These are phyloP conservation scores for Hystrix brachyura DNA, from an alignment of 2,113 vertebrate genomes.

Conservation along the genomic window DNA sequence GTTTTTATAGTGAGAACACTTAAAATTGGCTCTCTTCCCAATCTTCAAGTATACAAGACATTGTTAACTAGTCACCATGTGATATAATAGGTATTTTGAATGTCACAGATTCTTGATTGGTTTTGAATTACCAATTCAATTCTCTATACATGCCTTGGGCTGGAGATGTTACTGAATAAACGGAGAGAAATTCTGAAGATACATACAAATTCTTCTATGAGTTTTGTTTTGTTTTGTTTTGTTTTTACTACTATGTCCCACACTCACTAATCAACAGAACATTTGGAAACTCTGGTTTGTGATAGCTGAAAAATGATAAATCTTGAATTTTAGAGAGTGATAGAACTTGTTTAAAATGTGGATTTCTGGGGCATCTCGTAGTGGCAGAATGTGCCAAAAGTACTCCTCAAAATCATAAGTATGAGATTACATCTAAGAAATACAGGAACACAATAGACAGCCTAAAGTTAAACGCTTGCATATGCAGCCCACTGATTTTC, in stretches of 20 bases:
- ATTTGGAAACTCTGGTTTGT: conserved; percentile 28
- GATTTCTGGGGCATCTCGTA: neutral
- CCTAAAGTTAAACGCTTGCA: neutral
- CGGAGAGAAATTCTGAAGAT: neutral
- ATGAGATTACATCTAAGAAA: neutral
- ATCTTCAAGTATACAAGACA: neutral
- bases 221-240: neutral
- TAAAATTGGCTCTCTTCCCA: neutral
- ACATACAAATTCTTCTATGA: neutral
- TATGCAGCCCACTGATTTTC: too few species aligned
- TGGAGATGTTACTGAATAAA: neutral
- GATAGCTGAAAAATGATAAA: conserved; percentile 9
- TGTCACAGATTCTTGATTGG: neutral
- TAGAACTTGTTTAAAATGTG: conserved; percentile 1
- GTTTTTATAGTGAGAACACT: neutral
- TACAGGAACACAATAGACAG: neutral
- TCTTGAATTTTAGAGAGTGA: conserved; percentile 22
- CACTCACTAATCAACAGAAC: neutral
- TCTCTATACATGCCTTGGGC: neutral
- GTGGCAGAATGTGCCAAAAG: conserved; percentile 20
- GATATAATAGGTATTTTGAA: neutral
- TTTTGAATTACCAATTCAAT: neutral
- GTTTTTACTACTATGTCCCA: neutral
- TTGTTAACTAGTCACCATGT: neutral
- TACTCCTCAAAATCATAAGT: neutral